Conservation (phyloP, 2,113 vertebrate species). For the Egretta garzetta region DNA sequence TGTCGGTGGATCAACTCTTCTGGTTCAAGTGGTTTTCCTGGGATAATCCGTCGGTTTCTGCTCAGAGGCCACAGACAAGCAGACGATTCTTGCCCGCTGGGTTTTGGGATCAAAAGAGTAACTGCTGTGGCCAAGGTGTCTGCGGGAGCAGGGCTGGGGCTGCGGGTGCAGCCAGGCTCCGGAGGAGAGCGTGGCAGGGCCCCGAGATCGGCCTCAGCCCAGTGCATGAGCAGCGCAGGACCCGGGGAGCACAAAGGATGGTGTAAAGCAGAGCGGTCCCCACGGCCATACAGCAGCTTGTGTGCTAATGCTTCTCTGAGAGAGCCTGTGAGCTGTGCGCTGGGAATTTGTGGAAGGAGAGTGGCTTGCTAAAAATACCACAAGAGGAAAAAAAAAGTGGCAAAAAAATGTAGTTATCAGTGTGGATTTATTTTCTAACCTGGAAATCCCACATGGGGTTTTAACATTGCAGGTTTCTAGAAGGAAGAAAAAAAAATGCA, state of each 20-base stretch:
- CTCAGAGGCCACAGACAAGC: too few species aligned
- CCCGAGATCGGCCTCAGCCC: neutral
- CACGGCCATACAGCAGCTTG: rapidly evolving
- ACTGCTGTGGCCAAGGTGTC: neutral
- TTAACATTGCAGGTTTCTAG: neutral
- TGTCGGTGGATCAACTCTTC: neutral
- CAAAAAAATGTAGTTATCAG: neutral
- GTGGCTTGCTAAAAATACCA: neutral
- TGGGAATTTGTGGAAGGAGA: neutral
- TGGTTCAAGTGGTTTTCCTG: neutral
- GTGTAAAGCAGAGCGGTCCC: neutral
- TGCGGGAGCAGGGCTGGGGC: neutral
- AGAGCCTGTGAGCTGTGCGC: neutral
- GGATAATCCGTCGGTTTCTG: neutral
- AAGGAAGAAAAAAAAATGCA: neutral
- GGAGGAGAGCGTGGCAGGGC: neutral
- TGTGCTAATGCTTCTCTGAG: neutral
- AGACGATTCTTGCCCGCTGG: too few species aligned
- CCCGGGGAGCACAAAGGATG: neutral
- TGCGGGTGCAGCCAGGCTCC: rapidly evolving
- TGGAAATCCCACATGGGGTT: neutral
- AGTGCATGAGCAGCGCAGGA: rapidly evolving
- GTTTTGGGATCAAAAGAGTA: rapidly evolving
- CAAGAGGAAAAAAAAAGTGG: neutral
- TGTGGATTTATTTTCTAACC: neutral